Evolutionary conservation across 2,797 vertebrate species (phyloP).

Genomic region (Betta splendens): DNA sequence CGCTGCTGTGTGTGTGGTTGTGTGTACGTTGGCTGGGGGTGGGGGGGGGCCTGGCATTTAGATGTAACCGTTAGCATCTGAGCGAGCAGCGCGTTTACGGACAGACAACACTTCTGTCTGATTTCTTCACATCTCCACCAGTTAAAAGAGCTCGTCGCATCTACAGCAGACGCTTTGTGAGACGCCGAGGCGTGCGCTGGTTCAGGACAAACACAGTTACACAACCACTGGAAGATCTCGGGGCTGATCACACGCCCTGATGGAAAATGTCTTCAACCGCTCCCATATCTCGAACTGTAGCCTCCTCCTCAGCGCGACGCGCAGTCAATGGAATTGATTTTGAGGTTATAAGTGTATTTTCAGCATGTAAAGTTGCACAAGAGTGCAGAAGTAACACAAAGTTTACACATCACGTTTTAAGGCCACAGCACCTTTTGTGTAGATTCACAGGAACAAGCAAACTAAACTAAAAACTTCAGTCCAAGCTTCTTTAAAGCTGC

Average conservation of each 20-base stretch:
- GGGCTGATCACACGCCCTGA: constrained; percentile 40
- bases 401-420: not conserved
- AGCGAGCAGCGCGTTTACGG: constrained; percentile 48
- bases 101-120: constrained; percentile 46
- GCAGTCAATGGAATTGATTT: constrained; percentile 32
- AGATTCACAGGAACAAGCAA: not conserved
- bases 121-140: constrained; percentile 45
- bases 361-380: constrained; percentile 5
- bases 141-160: constrained; percentile 42
- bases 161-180: constrained; percentile 32
- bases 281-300: constrained; percentile 40
- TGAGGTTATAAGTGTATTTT: constrained; percentile 4
- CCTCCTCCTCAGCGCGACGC: constrained; percentile 3
- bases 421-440: not conserved
- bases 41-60: constrained; percentile 72
- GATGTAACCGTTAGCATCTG: constrained; percentile 64
- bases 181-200: constrained; percentile 16
- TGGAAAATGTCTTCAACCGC: constrained; percentile 52
- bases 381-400: not conserved
- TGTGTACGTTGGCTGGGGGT: constrained; percentile 49
- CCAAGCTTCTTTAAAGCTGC: too few species aligned
- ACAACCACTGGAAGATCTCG: constrained; percentile 58
- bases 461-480: not conserved
- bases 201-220: constrained; percentile 37
- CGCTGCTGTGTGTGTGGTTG: constrained; percentile 17